Evolutionary conservation across 1,140 invertebrate species (phyloP), one percentile per base, ranked within the genome.

Genomic region (Drosophila grimshawi): DNA sequence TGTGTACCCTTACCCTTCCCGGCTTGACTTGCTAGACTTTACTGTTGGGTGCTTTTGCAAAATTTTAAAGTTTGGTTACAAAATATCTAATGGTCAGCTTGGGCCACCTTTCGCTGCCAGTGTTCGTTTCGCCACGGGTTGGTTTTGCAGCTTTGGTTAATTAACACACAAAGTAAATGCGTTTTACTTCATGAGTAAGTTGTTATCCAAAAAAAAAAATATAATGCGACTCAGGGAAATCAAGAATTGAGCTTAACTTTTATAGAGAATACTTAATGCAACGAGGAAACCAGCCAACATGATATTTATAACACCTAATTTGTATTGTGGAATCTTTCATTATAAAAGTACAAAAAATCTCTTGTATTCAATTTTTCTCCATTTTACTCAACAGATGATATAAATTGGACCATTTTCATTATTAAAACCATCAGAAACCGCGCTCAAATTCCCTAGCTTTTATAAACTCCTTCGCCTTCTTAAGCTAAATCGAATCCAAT

Each of bases 11-110:
- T 30, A 4, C 46, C n/a, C 5, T 35, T 37, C 11, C 10, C 35
- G 37, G 30, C 53, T 30, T 60, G 60, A 83, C 63, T 83, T 73
- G 67, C 72, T 83, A 51, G 80, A 83, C 55, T 83, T 73, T 72
- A 78, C 68, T 75, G 66, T 41, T 45, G 63, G 46, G 32, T 59
- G 29, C 64, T 63, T 52, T 60, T 71, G 43, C 49, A 48, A 81
- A 81, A 81, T 81, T 81, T 48, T 37, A 75, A 79, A 79, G 70
- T 73, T 86, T 63, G 43, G 46, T 45, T 55, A 27, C 46, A 60
- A 63, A 78, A 79, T 67, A 62, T 76, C 46, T 81, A 79, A 37
- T 70, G 79, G 69, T 61, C 46, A 46, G 51, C 35, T 3, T 49
- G 37, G 59, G 11, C 27, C 39, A 48, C 29, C 43, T 8, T 48